Conservation (phyloP, 2,888 invertebrate species). For the Polymixis lichenea region DNA sequence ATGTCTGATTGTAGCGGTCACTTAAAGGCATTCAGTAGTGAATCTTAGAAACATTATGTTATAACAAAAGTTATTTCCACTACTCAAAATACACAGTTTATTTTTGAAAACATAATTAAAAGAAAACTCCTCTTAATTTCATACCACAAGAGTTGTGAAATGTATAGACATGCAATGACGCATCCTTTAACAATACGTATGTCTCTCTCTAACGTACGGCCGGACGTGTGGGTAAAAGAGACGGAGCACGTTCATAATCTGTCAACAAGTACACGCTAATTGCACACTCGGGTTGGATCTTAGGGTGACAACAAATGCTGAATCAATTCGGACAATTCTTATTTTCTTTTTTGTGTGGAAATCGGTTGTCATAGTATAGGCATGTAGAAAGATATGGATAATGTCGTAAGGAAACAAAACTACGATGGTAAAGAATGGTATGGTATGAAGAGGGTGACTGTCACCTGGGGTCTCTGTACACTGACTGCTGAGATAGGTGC, state of each 20-base stretch:
- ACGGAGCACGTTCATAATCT: slow-evolving; percentile 73
- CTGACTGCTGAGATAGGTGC: neutral
- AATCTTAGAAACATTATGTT: slow-evolving; percentile 1
- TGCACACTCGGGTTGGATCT: slow-evolving; percentile 76
- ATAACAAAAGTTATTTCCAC: neutral
- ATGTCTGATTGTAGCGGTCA: too few species aligned
- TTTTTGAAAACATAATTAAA: slow-evolving; percentile 48
- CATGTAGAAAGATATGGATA: neutral
- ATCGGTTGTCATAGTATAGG: neutral
- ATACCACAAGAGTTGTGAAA: slow-evolving; percentile 54
- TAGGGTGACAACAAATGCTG: slow-evolving; percentile 53
- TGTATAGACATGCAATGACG: slow-evolving; percentile 68
- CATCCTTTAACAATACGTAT: slow-evolving; percentile 68
- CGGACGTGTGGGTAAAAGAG: slow-evolving; percentile 62
- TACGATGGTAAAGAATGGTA: neutral
- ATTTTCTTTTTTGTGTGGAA: neutral
- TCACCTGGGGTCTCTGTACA: neutral
- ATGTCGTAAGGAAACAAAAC: neutral
- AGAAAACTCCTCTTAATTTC: slow-evolving; percentile 57
- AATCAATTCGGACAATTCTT: neutral
- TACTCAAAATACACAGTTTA: slow-evolving; percentile 23
- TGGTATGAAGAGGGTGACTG: neutral
- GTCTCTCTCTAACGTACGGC: slow-evolving; percentile 64
- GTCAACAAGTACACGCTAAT: slow-evolving; percentile 84
- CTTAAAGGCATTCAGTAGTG: neutral